A percentile compares a stretch with the other conserved stretches of the same genome.
These are phyloP conservation scores for Parazoanthus atlanticus DNA, from an alignment of 92 coral and sea anemone species.

Conservation along the genomic window DNA sequence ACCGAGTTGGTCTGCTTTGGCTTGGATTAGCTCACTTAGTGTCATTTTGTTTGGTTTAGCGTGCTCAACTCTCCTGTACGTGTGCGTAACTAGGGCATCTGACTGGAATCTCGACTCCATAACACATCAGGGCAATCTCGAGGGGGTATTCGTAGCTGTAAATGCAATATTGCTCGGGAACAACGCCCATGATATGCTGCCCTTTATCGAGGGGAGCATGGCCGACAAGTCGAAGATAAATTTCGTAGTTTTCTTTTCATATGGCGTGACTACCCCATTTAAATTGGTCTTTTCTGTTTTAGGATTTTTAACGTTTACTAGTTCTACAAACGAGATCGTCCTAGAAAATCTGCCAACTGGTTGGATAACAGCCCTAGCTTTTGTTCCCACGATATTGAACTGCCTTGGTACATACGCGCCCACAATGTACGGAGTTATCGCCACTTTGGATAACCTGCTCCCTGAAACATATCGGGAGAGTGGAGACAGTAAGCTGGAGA, in stretches of 20 bases:
- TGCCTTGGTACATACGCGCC: constrained; percentile 15
- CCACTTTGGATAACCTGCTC: constrained; percentile 5
- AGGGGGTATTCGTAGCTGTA: constrained; percentile 29
- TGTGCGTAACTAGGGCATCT: neutral
- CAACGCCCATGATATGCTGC: constrained; percentile 39
- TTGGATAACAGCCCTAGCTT: constrained; percentile 8
- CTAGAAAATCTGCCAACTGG: constrained; percentile 13
- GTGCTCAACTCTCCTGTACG: neutral
- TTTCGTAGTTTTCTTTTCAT: constrained; percentile 24
- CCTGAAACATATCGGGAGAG: neutral
- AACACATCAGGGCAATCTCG: neutral
- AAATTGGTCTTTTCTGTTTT: constrained; percentile 12
- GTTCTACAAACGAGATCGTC: constrained; percentile 19
- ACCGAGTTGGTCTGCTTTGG: constrained; percentile 15
- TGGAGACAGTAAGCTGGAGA: neutral
- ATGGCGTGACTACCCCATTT: constrained; percentile 18
- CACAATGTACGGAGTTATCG: constrained; percentile 21
- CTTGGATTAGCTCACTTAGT: constrained; percentile 13
- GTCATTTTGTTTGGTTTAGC: constrained; percentile 5
- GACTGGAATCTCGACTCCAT: constrained; percentile 20
- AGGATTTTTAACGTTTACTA: constrained; percentile 11
- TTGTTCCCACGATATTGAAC: constrained; percentile 11
- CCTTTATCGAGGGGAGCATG: constrained; percentile 33
- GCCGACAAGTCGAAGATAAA: constrained; percentile 31
- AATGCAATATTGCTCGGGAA: constrained; percentile 33